phyloP scores from a whole-genome alignment of 2,888 invertebrate genomes.

The Cheilosia grossa region DNA sequence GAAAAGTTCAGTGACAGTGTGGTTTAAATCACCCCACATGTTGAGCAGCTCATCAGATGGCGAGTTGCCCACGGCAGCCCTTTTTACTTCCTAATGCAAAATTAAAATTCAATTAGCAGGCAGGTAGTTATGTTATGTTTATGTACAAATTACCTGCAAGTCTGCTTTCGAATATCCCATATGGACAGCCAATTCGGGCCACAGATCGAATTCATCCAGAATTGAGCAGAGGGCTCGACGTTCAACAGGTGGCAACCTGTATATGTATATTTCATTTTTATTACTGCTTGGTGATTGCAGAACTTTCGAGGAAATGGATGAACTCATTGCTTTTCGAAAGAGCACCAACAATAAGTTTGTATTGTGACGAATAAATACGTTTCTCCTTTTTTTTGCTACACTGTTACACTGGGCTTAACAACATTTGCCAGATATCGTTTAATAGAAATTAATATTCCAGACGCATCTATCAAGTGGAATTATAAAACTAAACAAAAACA shows the following conservation, averaged over 20 bases:
- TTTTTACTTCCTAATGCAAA: slow-evolving; percentile 84
- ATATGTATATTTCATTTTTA: slow-evolving; percentile 85
- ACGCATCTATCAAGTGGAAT: not conserved
- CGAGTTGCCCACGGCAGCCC: slow-evolving; percentile 85
- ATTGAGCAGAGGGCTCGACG: slow-evolving; percentile 89
- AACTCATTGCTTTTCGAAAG: slow-evolving; percentile 61
- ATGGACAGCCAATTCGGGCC: slow-evolving; percentile 90
- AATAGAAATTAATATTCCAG: not conserved
- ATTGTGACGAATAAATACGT: too few relatives aligned
- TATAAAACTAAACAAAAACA: not conserved
- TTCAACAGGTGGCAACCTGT: slow-evolving; percentile 89
- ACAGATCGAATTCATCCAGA: slow-evolving; percentile 90
- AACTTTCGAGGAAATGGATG: slow-evolving; percentile 72
- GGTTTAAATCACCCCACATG: slow-evolving; percentile 93
- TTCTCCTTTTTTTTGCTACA: too few relatives aligned
- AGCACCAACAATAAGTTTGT: not conserved
- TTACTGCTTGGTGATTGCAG: slow-evolving; percentile 23
- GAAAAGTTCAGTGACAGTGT: slow-evolving; percentile 91
- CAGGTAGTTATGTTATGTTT: not conserved
- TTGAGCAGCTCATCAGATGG: slow-evolving; percentile 90
- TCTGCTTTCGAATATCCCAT: slow-evolving; percentile 87
- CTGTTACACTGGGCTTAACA: not conserved
- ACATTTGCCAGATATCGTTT: not conserved
- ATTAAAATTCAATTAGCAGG: not conserved
- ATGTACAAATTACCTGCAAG: slow-evolving; percentile 77